These are phyloP conservation scores for Hafferia zeledoni DNA, from an alignment of 2,797 vertebrate species.

Conservation along the genomic window DNA sequence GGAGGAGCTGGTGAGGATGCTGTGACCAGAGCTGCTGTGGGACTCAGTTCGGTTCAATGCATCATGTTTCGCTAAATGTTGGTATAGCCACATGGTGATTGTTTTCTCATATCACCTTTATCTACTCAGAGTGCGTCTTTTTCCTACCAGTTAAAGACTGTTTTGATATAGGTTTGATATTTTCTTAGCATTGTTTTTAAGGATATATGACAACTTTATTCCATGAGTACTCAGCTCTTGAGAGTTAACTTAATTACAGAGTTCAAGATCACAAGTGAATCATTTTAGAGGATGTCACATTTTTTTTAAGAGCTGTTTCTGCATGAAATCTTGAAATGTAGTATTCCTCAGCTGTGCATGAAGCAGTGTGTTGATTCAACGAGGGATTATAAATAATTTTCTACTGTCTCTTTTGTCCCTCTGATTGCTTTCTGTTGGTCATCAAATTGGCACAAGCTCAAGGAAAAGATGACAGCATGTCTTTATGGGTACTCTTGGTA, in stretches of 20 bases:
- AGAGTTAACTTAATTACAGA: conserved; percentile 31
- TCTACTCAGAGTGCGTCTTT: conserved; percentile 23
- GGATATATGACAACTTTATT: background rate
- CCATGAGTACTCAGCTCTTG: background rate
- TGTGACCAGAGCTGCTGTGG: background rate
- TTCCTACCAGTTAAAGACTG: background rate
- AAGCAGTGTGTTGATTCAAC: conserved; percentile 60
- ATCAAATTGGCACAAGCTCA: conserved; percentile 66
- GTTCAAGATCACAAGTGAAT: conserved; percentile 50
- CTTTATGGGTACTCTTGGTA: conserved; percentile 55
- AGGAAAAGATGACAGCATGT: conserved; percentile 68
- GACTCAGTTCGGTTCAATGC: background rate
- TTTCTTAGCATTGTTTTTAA: background rate
- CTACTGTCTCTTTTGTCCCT: background rate
- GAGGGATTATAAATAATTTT: conserved; percentile 48
- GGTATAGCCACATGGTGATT: background rate
- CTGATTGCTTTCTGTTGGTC: conserved; percentile 61
- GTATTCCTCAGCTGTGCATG: conserved; percentile 20
- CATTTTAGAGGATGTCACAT: conserved; percentile 6
- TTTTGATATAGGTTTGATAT: background rate
- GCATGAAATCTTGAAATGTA: conserved; percentile 46
- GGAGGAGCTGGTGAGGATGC: background rate
- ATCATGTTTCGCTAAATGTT: background rate
- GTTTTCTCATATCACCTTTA: conserved; percentile 1
- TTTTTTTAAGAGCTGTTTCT: conserved; percentile 49